Evolutionary conservation across 2,797 vertebrate species (phyloP), one percentile per base, ranked within the genome.

Genomic region (Notolabrus celidotus): DNA sequence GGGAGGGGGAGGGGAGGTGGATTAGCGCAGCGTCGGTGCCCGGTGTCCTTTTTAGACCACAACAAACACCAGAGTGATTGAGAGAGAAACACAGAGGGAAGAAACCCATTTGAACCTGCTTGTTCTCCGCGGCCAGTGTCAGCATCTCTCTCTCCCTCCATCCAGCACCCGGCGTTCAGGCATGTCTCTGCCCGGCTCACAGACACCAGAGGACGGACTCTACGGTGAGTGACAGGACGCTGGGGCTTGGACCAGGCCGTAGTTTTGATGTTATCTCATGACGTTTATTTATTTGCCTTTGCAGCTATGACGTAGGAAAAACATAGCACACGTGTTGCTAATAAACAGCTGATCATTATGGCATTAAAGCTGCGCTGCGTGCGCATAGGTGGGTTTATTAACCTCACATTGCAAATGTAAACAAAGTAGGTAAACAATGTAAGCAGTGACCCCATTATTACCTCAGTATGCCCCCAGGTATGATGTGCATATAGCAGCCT

Each of bases 121-220:
- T 19, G 58, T 86, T 72, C 53, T 82, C 61, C 56, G 67, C 59
- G 52, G 47, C 79, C 82, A 56, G 84, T 64, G 71, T 79, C 83
- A 67, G 67, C 79, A 49, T 84, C 86, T 83, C 68, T 71, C 42
- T 71, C 49, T 52, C 43, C 12, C 14, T 53, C 38, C 51, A 53
- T 59, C 51, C 71, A 38, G 10, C 60, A 23, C 25, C 45, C 49
- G 56, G 53, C 39, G 8, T 15, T 49, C 62, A 49, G 71, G 27
- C 76, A 94, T 94, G 92, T 90, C 92, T 77, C 46, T 89, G 54
- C 88, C 92, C 67, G 89, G 84, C 69, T 82, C 89, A 12, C 90
- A 92, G 73, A 86, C 91, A 41, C 89, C 89, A 62, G 93, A 92
- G 60, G 92, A 94, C 58, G 85, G 84, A 55, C 85, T 93, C 60